Evolutionary conservation across 2,113 vertebrate genomes (phyloP).

Genomic region (Zonotrichia leucophrys): DNA sequence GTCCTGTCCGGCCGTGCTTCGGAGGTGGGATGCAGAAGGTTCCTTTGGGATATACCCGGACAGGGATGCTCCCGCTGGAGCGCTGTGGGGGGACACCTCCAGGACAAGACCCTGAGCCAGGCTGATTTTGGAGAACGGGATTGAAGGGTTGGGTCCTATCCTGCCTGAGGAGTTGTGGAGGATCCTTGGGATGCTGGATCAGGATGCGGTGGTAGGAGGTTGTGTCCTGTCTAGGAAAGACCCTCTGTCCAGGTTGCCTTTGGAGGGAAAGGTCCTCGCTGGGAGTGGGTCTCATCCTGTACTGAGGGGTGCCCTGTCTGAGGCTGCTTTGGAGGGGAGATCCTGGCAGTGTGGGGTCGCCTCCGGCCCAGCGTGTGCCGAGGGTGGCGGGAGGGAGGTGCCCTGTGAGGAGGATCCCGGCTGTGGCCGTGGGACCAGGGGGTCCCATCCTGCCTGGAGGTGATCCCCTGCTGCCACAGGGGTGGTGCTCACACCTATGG

Average conservation of each 20-base stretch:
- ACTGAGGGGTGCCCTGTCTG: too few species aligned
- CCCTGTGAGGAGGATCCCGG: background rate
- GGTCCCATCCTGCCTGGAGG: background rate
- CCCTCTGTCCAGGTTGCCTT: background rate
- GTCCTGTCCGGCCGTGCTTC: background rate
- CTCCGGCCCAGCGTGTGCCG: background rate
- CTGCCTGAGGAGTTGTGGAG: background rate
- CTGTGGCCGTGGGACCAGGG: background rate
- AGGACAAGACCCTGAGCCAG: fast-evolving
- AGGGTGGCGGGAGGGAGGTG: background rate
- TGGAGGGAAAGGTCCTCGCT: background rate
- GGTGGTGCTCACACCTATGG: background rate
- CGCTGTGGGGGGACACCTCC: background rate
- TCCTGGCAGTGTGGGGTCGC: background rate
- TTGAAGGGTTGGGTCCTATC: too few species aligned
- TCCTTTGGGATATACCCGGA: fast-evolving
- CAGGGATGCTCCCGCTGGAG: background rate
- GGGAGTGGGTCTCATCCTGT: background rate
- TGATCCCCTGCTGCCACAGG: background rate
- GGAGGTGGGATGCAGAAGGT: background rate
- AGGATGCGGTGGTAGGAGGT: background rate
- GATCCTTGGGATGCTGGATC: background rate
- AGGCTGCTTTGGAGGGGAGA: background rate
- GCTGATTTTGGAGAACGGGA: background rate
- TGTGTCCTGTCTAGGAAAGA: background rate